Percentiles rank a stretch among this genome's conserved stretches.
These are phyloP conservation scores for Halichondria panicea DNA, from an alignment of 37 sponge, comb jelly and placozoan genomes.

Conservation along the genomic window DNA sequence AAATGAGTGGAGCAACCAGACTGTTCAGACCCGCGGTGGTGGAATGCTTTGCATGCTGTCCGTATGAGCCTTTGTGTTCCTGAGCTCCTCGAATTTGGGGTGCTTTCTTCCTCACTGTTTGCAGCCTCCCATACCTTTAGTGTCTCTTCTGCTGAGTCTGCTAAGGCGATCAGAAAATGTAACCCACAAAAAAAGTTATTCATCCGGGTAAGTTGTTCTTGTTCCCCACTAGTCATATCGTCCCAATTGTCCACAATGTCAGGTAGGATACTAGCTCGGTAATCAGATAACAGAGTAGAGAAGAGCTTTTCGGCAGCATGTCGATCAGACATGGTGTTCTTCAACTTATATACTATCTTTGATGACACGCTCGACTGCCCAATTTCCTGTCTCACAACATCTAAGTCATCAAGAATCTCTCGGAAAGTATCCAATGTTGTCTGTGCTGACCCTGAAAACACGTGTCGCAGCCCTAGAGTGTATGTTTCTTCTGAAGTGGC, in stretches of 20 bases:
- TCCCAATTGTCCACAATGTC: slow-evolving; percentile 15
- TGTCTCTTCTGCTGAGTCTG: slow-evolving; percentile 32
- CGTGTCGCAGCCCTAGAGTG: too few species aligned
- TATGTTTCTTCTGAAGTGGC: too few species aligned
- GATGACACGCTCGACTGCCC: slow-evolving; percentile 5
- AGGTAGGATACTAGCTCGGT: slow-evolving; percentile 17
- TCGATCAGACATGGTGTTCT: slow-evolving; percentile 65
- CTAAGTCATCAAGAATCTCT: slow-evolving; percentile 47
- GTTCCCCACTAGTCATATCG: background rate
- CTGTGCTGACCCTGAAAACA: slow-evolving; percentile 51
- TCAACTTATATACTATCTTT: slow-evolving; percentile 18
- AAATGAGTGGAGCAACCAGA: slow-evolving; percentile 12
- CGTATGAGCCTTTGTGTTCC: slow-evolving; percentile 44
- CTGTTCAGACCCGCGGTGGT: slow-evolving; percentile 41
- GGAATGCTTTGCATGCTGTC: slow-evolving; percentile 64
- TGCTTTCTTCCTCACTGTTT: background rate
- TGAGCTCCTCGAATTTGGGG: too few species aligned
- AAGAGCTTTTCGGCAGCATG: slow-evolving; percentile 54
- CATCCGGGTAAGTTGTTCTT: slow-evolving; percentile 8
- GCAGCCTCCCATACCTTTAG: slow-evolving; percentile 40
- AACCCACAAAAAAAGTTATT: slow-evolving; percentile 63
- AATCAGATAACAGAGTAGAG: background rate
- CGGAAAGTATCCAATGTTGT: slow-evolving; percentile 22
- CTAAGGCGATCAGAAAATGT: slow-evolving; percentile 52
- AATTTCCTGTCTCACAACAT: slow-evolving; percentile 1